Percentiles rank a stretch among this genome's conserved stretches.
Evolutionary conservation across 1,140 invertebrate genomes (phyloP).

Genomic region (Lordiphosa collinella): DNA sequence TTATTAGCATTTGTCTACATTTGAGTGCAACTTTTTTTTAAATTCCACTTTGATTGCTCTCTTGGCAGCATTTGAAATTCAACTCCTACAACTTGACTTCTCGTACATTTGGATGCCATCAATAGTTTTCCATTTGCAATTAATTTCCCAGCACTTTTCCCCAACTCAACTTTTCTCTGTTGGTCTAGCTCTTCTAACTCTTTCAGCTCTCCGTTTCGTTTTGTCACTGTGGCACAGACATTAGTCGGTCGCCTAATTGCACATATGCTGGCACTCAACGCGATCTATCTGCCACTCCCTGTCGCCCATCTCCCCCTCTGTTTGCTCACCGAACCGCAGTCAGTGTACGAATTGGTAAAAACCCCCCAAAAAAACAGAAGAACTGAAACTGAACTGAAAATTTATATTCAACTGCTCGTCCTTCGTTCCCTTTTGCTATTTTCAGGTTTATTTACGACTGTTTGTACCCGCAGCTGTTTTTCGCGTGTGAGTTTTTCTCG

Average conservation of each 20-base stretch:
- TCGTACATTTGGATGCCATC: too few relatives aligned
- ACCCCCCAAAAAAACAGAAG: conserved; percentile 3
- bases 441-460: conserved; percentile 42
- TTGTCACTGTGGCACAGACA: neutral
- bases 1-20: too few relatives aligned
- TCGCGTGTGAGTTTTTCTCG: conserved; percentile 47
- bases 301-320: neutral
- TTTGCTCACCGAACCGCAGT: conserved; percentile 16
- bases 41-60: too few relatives aligned
- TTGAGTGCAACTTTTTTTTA: too few relatives aligned
- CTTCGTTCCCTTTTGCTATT: conserved; percentile 4
- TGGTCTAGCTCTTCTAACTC: too few relatives aligned
- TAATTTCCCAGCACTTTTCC: too few relatives aligned
- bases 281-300: conserved; percentile 2
- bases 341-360: conserved; percentile 22
- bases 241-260: conserved; percentile 7
- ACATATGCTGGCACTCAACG: conserved; percentile 11
- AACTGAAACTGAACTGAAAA: conserved; percentile 19
- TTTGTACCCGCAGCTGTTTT: conserved; percentile 41
- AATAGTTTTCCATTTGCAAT: too few relatives aligned
- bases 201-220: too few relatives aligned
- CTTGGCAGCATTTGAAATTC: too few relatives aligned
- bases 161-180: too few relatives aligned
- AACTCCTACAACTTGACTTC: too few relatives aligned
- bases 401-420: conserved; percentile 55